Conservation (phyloP, 2,113 vertebrate genomes). For the Dryoscopus gambensis region DNA sequence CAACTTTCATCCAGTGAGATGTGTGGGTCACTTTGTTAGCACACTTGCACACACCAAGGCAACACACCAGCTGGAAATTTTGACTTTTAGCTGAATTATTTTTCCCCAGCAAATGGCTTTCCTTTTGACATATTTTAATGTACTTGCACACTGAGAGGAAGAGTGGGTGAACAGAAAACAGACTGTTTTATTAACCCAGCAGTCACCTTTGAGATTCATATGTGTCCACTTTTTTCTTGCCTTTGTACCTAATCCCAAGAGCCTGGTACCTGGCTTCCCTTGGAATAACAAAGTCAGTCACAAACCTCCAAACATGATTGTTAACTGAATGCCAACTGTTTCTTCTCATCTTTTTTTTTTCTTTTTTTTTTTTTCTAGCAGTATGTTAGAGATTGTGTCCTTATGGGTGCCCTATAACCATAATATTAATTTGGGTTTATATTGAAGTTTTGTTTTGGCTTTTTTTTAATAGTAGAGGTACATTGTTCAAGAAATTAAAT, state of each 20-base stretch:
- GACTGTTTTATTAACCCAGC: slow-evolving; percentile 83
- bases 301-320: slow-evolving; percentile 83
- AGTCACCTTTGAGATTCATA: slow-evolving; percentile 82
- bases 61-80: slow-evolving; percentile 75
- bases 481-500: slow-evolving; percentile 49
- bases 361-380: neutral
- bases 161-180: slow-evolving; percentile 83
- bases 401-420: slow-evolving; percentile 53
- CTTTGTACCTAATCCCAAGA: slow-evolving; percentile 85
- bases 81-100: slow-evolving; percentile 79
- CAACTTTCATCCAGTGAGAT: slow-evolving; percentile 79
- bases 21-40: slow-evolving; percentile 75
- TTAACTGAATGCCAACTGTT: slow-evolving; percentile 83
- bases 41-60: slow-evolving; percentile 65
- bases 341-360: slow-evolving; percentile 69
- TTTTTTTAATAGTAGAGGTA: neutral
- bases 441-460: neutral
- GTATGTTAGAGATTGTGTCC: slow-evolving; percentile 57
- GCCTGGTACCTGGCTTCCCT: slow-evolving; percentile 80
- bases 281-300: slow-evolving; percentile 81
- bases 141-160: slow-evolving; percentile 82
- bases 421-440: slow-evolving; percentile 51
- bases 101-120: slow-evolving; percentile 77
- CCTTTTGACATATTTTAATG: slow-evolving; percentile 85
- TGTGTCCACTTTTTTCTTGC: slow-evolving; percentile 74